Conservation (phyloP, 2,797 vertebrate species). For the Geotria australis region DNA sequence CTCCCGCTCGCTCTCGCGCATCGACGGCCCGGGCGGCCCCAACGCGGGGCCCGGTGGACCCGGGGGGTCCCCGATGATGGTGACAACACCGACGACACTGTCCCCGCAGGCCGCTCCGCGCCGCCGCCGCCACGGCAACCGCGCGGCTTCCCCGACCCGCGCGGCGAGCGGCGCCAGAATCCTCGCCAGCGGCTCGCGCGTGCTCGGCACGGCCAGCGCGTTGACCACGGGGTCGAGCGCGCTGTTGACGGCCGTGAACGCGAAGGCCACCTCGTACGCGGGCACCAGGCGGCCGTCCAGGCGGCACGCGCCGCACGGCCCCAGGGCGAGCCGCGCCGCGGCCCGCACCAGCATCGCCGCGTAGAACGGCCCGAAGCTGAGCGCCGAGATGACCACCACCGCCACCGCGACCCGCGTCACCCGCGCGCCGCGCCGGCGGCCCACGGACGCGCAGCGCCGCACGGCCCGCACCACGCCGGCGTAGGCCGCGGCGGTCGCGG, state of each 20-base stretch:
- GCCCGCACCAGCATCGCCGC: constrained; percentile 5
- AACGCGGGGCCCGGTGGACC: no score
- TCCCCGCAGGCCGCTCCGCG: no score
- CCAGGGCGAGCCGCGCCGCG: not conserved
- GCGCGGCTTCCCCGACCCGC: no score
- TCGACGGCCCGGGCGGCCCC: no score
- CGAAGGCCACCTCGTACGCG: constrained; percentile 2
- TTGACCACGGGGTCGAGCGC: constrained; percentile 4
- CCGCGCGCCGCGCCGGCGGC: constrained; percentile 2
- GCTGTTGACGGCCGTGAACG: constrained; percentile 4
- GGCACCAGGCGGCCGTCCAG: constrained; percentile 1
- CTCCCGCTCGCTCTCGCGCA: no score
- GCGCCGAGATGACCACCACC: constrained; percentile 3
- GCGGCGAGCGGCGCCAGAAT: no score
- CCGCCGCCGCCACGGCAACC: no score
- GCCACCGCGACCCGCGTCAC: constrained; percentile 2
- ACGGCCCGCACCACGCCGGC: constrained; percentile 2
- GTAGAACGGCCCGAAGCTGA: constrained; percentile 5
- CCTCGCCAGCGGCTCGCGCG: not conserved
- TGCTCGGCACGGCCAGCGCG: constrained; percentile 1
- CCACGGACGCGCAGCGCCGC: constrained; percentile 1
- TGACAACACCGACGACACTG: no score
- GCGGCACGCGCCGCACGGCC: constrained; percentile 2
- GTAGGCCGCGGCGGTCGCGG: constrained; percentile 4
- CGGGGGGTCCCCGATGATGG: no score